These are phyloP conservation scores for Caenorhabditis afra DNA, from an alignment of 2,888 invertebrate genomes.

Conservation along the genomic window DNA sequence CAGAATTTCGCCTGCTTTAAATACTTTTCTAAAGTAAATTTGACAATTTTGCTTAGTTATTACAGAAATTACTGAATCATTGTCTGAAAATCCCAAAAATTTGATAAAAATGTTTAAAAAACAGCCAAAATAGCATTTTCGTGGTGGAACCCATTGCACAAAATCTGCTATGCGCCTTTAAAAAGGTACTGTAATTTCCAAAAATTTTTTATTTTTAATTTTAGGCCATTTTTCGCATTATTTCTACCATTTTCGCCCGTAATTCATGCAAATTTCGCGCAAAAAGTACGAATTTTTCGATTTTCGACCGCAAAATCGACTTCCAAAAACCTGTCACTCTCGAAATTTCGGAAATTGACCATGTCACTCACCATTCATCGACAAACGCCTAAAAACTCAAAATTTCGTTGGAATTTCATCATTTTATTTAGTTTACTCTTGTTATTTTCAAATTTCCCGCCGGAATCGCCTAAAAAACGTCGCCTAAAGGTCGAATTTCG, in stretches of 20 bases:
- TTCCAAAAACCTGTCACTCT: conserved; percentile 3
- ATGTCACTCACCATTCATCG: neutral
- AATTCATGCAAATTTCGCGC: conserved; percentile 5
- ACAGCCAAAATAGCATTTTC: neutral
- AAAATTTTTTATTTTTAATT: neutral
- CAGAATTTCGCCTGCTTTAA: too few species aligned
- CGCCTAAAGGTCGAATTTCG: neutral
- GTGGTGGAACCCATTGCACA: neutral
- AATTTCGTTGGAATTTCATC: too few species aligned
- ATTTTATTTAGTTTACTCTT: too few species aligned
- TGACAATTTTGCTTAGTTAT: too few species aligned
- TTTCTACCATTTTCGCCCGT: neutral
- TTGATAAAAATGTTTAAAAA: too few species aligned
- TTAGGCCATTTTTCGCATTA: neutral
- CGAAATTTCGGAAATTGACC: too few species aligned
- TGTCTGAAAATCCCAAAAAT: too few species aligned
- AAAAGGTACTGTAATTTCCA: neutral
- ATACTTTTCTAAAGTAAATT: too few species aligned
- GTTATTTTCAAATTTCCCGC: conserved; percentile 7
- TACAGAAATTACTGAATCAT: too few species aligned
- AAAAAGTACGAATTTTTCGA: conserved; percentile 1
- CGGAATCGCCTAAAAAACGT: neutral
- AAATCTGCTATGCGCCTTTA: conserved; percentile 7
- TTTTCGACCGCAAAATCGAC: neutral
- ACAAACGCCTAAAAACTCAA: too few species aligned